Evolutionary conservation across 2,888 invertebrate species (phyloP).

Genomic region (Lucinisca nassula): DNA sequence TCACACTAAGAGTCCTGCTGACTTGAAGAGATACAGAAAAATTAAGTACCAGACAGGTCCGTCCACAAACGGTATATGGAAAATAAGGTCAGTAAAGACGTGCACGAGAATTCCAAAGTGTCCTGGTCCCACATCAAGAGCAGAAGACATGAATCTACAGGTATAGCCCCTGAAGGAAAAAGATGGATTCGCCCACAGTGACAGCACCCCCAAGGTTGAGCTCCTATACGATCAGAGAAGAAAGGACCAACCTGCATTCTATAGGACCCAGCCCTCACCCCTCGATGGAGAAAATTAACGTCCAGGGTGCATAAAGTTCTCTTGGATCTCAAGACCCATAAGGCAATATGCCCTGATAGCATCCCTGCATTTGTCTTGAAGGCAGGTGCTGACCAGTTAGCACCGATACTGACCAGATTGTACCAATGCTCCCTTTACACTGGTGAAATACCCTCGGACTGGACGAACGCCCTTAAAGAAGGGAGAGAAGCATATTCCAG

Average conservation of each 20-base stretch:
- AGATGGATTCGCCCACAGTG: constrained; percentile 32
- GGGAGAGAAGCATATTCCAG: too few relatives aligned
- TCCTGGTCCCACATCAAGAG: constrained; percentile 19
- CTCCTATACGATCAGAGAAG: not conserved
- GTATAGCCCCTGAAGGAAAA: constrained; percentile 5
- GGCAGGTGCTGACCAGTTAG: constrained; percentile 10
- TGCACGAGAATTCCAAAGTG: not conserved
- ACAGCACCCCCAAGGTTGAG: not conserved
- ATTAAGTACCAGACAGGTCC: too few relatives aligned
- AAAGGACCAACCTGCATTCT: too few relatives aligned
- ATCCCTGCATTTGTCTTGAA: constrained; percentile 20
- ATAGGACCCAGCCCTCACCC: too few relatives aligned
- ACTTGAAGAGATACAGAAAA: too few relatives aligned
- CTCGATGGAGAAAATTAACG: too few relatives aligned
- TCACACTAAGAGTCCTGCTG: too few relatives aligned
- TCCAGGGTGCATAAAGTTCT: too few relatives aligned
- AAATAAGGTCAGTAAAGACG: too few relatives aligned
- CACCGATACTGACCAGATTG: constrained; percentile 31
- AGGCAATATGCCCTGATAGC: constrained; percentile 40
- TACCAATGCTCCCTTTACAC: not conserved
- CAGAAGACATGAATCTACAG: constrained; percentile 8
- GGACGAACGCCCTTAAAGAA: constrained; percentile 38
- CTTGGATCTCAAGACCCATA: not conserved
- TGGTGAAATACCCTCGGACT: constrained; percentile 21
- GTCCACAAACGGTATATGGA: too few relatives aligned